Evolutionary conservation across 2,888 invertebrate genomes (phyloP), one percentile per base, ranked within the genome.

Genomic region (Chirona hameri): DNA sequence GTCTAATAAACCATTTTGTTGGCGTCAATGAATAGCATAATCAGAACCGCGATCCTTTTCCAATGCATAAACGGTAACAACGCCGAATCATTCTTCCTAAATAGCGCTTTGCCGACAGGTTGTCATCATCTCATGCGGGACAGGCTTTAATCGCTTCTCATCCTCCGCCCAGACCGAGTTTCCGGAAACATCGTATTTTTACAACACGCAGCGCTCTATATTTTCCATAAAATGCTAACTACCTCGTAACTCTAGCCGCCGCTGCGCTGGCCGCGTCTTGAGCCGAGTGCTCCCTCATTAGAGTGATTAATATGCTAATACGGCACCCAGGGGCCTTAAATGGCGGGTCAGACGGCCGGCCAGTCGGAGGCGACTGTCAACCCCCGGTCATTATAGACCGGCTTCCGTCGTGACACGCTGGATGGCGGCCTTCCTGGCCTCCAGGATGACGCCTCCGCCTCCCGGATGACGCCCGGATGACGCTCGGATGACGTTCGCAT

Each of bases 301-400:
- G 39, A 0, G 76, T 39, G 76, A 76, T 76, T 76, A 76, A 76
- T 76, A 76, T 76, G 76, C 9, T 76, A 76, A 76, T 76, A 29
- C 39, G 18, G 21, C 31, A 9, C 18, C 9, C 76, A 29, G 76
- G 76, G 21, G 14, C n/a, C 29, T 69, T 14, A 39, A 76, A 76
- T 76, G 76, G 76, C 39, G 39, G 39, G 1, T 48, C 48, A 21
- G 76, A 10, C 76, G 76, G 39, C 60, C n/a, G 57, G 60, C 60
- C 3, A 29, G 39, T 7, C 39, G 21, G 76, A n/a, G 76, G 21
- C 76, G 39, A 27, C 76, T 76, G 76, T 39, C 76, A 21, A 1
- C 76, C 39, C 18, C 39, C 15, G 76, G 76, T 76, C 15, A 39
- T 76, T 76, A 76, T 31, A 7, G 76, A 29, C 29, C 39, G 31